Evolutionary conservation across 2,888 invertebrate genomes (phyloP).

Genomic region (Brachynemurus nebulosus): DNA sequence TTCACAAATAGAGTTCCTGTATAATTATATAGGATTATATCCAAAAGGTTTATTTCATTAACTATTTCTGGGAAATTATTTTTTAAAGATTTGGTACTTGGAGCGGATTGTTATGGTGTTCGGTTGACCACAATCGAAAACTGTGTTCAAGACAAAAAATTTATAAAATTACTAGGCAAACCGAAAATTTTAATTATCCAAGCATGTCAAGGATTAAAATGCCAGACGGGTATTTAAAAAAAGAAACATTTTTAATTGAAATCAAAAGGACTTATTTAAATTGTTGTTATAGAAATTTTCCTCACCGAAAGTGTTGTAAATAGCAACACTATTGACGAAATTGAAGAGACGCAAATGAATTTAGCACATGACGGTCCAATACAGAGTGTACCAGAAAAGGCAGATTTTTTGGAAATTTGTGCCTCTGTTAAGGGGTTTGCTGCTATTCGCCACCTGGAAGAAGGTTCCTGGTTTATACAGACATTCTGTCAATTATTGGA

Average conservation of each 20-base stretch:
- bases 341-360: constrained; percentile 3
- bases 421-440: constrained; percentile 28
- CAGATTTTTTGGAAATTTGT: constrained; percentile 26
- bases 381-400: constrained; percentile 17
- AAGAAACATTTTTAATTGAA: neutral
- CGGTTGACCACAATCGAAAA: constrained; percentile 30
- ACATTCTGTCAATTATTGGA: constrained; percentile 25
- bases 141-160: constrained; percentile 28
- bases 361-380: constrained; percentile 16
- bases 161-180: constrained; percentile 28
- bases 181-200: constrained; percentile 43
- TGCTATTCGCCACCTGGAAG: constrained; percentile 24
- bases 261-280: neutral
- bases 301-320: constrained; percentile 9
- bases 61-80: too few relatives aligned
- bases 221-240: constrained; percentile 22
- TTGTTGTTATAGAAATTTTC: constrained; percentile 1
- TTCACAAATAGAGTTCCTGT: too few relatives aligned
- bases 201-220: constrained; percentile 37
- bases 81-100: constrained; percentile 34
- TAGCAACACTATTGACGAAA: constrained; percentile 10
- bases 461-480: constrained; percentile 30
- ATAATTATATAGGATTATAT: too few relatives aligned
- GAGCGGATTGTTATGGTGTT: constrained; percentile 34
- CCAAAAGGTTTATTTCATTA: too few relatives aligned